These are phyloP conservation scores for Drosophila athabasca DNA, from an alignment of 1,140 invertebrate genomes.

Conservation along the genomic window DNA sequence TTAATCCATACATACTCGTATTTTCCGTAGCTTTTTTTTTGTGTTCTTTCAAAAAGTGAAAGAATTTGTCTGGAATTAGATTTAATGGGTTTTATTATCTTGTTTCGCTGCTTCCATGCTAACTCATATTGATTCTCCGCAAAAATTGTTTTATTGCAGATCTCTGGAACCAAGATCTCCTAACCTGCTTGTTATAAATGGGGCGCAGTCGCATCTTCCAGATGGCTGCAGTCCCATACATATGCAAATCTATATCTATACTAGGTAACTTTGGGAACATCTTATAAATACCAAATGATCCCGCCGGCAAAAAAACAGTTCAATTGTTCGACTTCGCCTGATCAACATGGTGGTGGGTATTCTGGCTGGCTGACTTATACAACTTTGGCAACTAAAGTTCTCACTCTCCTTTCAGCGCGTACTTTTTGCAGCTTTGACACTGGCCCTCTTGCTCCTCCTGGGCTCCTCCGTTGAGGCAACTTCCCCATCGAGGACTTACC, in stretches of 20 bases:
- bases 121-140: too few relatives aligned
- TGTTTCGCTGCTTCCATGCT: too few relatives aligned
- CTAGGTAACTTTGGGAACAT: conserved; percentile 8
- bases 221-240: conserved; percentile 20
- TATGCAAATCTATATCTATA: conserved; percentile 22
- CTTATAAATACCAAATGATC: conserved; percentile 61
- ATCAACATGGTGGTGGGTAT: conserved; percentile 59
- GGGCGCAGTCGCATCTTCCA: background rate
- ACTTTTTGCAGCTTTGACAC: conserved; percentile 15
- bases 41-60: too few relatives aligned
- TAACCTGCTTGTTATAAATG: too few relatives aligned
- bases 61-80: too few relatives aligned
- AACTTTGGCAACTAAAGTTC: background rate
- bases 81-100: too few relatives aligned
- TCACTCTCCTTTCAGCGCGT: conserved; percentile 19
- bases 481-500: conserved; percentile 37
- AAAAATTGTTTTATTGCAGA: conserved; percentile 38
- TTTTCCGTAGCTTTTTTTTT: too few relatives aligned
- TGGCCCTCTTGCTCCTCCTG: conserved; percentile 10
- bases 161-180: too few relatives aligned
- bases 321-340: conserved; percentile 37
- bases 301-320: conserved; percentile 36
- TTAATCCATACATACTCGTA: too few relatives aligned
- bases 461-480: conserved; percentile 34
- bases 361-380: too few relatives aligned